Base-by-base conservation (phyloP, 1,140 invertebrate genomes). In the Drosophila littoralis region DNA sequence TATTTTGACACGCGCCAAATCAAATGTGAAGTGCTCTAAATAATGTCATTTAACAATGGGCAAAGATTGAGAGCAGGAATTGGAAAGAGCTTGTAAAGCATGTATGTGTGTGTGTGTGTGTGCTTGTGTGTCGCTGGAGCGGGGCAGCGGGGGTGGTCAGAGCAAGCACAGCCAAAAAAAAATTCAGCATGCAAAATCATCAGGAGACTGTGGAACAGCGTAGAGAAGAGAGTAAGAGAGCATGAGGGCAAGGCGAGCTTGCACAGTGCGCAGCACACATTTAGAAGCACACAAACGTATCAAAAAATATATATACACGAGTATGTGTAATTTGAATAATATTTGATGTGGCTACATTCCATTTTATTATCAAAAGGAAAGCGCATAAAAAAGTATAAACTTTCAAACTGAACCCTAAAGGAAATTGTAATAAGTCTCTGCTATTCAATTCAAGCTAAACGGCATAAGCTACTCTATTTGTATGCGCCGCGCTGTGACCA, bases 31-130 rank as follows among this genome's bases (percentile, higher is more conserved):
- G 72, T 79, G 79, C 83, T 79, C 50, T 50, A 83, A 83, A 83
- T 83, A 88, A 88, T 88, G 83, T 80, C 73, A 83, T 80, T 83
- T 71, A 48, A 78, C 79, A 78, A 82, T 71, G 43, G 69, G 45
- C 57, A 51, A 65, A 65, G 8, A 57, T 65, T 66, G 43, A 58
- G 67, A 65, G 43, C 61, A 65, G 45, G 54, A 71, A 57, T 65
- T 64, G 50, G 28, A 65, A 57, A 36, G 36, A 60, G 7, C 35
- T 10, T 63, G 6, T 38, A 51, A 66, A 33, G 33, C 42, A 48
- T n/a, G 13, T 10, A 55, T 40, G 15, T 6, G 43, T 33, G 48
- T 51, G n/a, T 52, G 33, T 40, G 22, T 72, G 2, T 35, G 13
- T 48, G 7, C 59, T n/a, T 66, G 10, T 66, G 13, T 66, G 50